Percentiles rank a stretch among this genome's conserved stretches.
Conservation (phyloP, 2,797 vertebrate genomes). For the Psittacula derbiana region DNA sequence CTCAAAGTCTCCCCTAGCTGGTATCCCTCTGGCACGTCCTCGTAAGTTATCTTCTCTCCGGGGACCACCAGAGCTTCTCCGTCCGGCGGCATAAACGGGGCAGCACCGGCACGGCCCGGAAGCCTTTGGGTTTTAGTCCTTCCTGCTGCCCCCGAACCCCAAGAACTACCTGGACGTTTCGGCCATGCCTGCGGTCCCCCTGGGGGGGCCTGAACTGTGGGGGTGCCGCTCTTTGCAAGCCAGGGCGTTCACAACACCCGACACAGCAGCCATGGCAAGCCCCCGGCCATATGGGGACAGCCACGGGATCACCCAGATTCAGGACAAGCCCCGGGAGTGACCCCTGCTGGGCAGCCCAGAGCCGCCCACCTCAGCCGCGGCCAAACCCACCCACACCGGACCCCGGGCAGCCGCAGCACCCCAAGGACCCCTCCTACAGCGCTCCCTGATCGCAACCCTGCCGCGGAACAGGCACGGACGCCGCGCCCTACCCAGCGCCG, state of each 20-base stretch:
- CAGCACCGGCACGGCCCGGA: background rate
- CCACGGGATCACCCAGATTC: background rate
- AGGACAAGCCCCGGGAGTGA: background rate
- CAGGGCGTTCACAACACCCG: background rate
- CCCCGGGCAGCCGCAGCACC: fast-evolving
- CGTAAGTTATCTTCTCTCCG: background rate
- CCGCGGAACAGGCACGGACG: fast-evolving
- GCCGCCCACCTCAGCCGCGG: no score
- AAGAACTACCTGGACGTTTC: background rate
- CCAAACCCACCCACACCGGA: no score
- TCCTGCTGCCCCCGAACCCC: background rate
- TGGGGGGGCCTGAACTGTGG: background rate
- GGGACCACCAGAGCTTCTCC: background rate
- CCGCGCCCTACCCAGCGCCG: fast-evolving
- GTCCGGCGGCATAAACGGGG: background rate
- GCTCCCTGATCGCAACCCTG: fast-evolving
- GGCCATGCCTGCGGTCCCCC: background rate
- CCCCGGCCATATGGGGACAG: background rate
- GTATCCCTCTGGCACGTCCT: background rate
- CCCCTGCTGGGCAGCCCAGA: no score
- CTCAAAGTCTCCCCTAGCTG: background rate
- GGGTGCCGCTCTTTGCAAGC: background rate
- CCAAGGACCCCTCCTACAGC: background rate
- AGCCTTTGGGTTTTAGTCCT: background rate
- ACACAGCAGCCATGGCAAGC: background rate